Evolutionary conservation across 2,888 invertebrate genomes (phyloP).

Genomic region (Callyntrura guangdongensis): DNA sequence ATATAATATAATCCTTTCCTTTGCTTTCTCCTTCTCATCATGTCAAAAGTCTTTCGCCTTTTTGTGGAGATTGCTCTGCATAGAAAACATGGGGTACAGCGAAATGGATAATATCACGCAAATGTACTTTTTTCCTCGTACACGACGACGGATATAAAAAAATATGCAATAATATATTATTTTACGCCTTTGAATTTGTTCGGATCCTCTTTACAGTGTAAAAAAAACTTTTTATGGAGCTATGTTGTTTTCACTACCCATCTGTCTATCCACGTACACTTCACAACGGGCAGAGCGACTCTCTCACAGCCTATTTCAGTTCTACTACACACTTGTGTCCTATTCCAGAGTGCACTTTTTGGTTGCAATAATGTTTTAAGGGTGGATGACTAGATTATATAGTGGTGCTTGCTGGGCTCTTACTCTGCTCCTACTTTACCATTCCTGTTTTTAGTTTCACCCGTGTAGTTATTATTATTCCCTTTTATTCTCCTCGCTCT

Average conservation of each 20-base stretch:
- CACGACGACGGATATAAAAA: slow-evolving; percentile 5
- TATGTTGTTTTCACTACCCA: too few species aligned
- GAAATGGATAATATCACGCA: slow-evolving; percentile 6
- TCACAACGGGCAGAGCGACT: too few species aligned
- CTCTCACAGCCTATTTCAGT: slow-evolving; percentile 9
- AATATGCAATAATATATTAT: slow-evolving; percentile 3
- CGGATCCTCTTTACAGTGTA: not conserved
- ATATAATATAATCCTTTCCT: slow-evolving; percentile 17
- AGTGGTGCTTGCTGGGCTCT: not conserved
- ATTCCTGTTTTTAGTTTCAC: not conserved
- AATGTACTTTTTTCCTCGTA: slow-evolving; percentile 5
- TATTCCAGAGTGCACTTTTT: slow-evolving; percentile 70
- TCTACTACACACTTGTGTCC: slow-evolving; percentile 68
- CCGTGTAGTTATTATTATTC: not conserved
- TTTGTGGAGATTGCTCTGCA: not conserved
- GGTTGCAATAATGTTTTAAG: slow-evolving; percentile 67
- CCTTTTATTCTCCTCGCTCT: too few species aligned
- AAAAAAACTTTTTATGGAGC: too few species aligned
- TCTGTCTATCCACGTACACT: too few species aligned
- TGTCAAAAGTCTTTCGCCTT: slow-evolving; percentile 15
- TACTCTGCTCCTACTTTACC: too few species aligned
- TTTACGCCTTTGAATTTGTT: not conserved
- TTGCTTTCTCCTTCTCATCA: slow-evolving; percentile 28
- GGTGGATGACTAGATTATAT: slow-evolving; percentile 9
- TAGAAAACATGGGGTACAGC: not conserved